These are phyloP conservation scores for Odocoileus virginianus DNA, from an alignment of 2,113 vertebrate genomes.

Conservation along the genomic window DNA sequence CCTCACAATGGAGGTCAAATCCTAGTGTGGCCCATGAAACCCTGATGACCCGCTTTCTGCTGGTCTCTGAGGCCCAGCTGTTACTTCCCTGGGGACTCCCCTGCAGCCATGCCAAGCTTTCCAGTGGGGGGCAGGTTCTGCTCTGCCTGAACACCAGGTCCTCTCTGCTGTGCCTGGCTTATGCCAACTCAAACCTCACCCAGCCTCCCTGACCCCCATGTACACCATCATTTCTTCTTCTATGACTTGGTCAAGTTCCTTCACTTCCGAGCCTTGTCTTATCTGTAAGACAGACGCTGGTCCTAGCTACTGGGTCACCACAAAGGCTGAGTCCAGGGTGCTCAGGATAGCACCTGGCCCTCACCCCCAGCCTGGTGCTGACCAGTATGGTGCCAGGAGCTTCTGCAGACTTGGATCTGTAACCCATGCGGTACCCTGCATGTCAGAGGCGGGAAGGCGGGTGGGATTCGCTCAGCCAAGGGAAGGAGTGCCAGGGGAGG, in stretches of 20 bases:
- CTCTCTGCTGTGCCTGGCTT: neutral
- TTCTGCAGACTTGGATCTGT: neutral
- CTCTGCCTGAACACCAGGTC: neutral
- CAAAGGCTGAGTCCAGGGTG: neutral
- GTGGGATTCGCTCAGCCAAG: neutral
- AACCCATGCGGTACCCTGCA: accelerated
- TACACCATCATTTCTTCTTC: neutral
- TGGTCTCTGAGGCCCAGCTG: neutral
- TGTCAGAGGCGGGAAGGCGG: neutral
- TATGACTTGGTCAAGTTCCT: neutral
- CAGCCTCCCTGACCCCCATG: neutral
- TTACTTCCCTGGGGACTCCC: neutral
- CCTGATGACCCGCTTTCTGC: neutral
- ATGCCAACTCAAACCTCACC: neutral
- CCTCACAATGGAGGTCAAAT: neutral
- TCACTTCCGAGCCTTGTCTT: neutral
- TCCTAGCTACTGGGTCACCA: neutral
- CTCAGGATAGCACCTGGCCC: neutral
- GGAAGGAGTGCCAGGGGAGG: neutral
- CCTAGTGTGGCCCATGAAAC: neutral
- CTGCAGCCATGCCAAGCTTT: neutral
- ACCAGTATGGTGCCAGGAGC: neutral
- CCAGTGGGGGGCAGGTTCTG: neutral
- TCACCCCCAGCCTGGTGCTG: neutral
- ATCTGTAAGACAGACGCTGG: neutral